Conservation (phyloP, 2,113 vertebrate genomes). For the Microtus oregoni region DNA sequence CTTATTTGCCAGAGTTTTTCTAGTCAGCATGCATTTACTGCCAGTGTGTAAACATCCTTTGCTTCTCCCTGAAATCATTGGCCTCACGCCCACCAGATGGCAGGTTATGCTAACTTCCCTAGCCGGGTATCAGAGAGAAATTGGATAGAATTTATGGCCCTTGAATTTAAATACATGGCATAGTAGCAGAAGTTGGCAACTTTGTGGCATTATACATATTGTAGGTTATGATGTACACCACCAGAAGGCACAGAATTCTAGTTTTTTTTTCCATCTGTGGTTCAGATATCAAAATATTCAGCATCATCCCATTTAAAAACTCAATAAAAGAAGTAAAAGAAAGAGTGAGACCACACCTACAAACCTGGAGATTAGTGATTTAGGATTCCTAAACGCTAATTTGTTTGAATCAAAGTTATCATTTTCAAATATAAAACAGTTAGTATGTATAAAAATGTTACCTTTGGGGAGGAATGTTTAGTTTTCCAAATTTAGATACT, state of each 20-base stretch:
- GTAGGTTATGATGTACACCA: background rate
- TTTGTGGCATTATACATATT: background rate
- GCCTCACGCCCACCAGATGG: slow-evolving; percentile 59
- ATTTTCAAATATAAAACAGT: background rate
- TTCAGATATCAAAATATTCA: background rate
- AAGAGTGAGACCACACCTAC: background rate
- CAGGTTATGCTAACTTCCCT: slow-evolving; percentile 35
- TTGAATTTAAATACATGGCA: slow-evolving; percentile 48
- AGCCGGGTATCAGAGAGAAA: background rate
- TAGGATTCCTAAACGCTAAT: background rate
- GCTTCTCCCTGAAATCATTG: slow-evolving; percentile 5
- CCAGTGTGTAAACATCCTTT: background rate
- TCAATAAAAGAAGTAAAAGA: background rate
- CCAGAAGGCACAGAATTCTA: background rate
- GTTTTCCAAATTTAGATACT: fast-evolving
- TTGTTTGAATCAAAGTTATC: background rate
- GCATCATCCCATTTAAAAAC: background rate
- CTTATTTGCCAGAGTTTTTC: background rate
- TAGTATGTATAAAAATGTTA: background rate
- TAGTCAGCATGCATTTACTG: background rate
- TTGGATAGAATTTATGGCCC: background rate
- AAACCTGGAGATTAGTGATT: background rate
- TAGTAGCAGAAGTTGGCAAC: background rate
- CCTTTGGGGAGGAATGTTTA: fast-evolving
- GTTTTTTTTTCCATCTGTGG: background rate